Base-by-base conservation (phyloP, 2,888 invertebrate genomes). In the Drosophila koepferae region DNA sequence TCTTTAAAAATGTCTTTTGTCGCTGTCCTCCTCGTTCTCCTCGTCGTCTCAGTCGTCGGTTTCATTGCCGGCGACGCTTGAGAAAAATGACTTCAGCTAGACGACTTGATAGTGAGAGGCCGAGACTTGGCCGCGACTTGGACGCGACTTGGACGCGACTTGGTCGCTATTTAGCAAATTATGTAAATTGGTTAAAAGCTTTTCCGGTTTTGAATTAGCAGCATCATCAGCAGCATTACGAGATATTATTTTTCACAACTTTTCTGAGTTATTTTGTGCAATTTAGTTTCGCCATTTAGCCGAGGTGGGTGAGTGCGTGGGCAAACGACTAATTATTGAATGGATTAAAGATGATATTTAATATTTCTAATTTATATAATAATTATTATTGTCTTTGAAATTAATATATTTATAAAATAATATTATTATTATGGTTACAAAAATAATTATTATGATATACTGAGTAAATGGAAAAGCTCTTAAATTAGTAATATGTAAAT, bases 101-200 rank as follows among this genome's bases (percentile, higher is more conserved):
- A 62, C 48, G 71, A 71, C 71, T 69, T 67, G 67, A 56, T 56
- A 49, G 67, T 48, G 59, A 49, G 67, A 48, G 59, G 49, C 40
- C 23, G 40, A 18, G 63, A n/a, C 59, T 60, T 38, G 59, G 78
- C 40, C 36, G 12, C 53, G 67, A 41, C 43, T 38, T 14, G 38
- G 38, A 40, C 36, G 12, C 53, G 67, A 41, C 43, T 38, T 14
- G 38, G 38, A 40, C 41, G 10, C 48, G 65, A 40, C 48, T 38
- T 14, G 68, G 51, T 60, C 73, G 77, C 74, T 81, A 77, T 80
- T 80, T 81, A 76, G 81, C 72, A 83, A 91, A 91, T 91, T 91
- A 91, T 91, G 91, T 87, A 91, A 91, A 91, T 91, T 91, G 90
- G 84, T 89, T 91, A 89, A 91, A 90, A 91, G 91, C 91, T 89